A percentile compares a stretch with the other conserved stretches of the same genome.
phyloP scores from a whole-genome alignment of 2,888 invertebrate genomes.

The Drosophila niveifrons region DNA sequence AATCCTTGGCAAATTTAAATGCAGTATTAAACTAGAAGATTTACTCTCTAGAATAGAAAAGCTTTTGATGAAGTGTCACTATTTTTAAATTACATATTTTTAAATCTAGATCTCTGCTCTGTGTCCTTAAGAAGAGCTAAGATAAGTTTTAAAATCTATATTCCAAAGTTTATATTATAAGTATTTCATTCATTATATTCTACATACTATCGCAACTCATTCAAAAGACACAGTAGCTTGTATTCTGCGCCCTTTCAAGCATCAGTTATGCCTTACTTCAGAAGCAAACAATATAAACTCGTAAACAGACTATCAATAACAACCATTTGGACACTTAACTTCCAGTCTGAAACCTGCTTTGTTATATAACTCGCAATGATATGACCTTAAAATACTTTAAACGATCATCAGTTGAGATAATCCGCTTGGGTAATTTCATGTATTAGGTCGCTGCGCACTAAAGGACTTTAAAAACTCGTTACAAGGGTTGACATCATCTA shows the following conservation, averaged over 20 bases:
- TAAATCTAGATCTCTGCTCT: too few relatives aligned
- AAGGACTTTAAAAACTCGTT: constrained; percentile 49
- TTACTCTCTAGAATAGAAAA: not conserved
- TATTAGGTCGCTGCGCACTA: constrained; percentile 14
- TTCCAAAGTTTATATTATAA: too few relatives aligned
- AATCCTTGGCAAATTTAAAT: constrained; percentile 1
- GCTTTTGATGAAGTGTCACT: not conserved
- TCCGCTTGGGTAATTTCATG: constrained; percentile 45
- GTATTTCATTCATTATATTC: too few relatives aligned
- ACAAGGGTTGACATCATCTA: constrained; percentile 57
- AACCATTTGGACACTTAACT: constrained; percentile 17
- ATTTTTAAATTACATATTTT: not conserved
- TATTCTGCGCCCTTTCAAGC: not conserved
- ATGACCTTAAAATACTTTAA: constrained; percentile 18
- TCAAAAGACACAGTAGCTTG: not conserved
- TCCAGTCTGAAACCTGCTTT: constrained; percentile 14
- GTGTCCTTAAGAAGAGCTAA: too few relatives aligned
- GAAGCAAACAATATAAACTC: constrained; percentile 24
- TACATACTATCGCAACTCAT: not conserved
- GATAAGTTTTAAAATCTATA: too few relatives aligned
- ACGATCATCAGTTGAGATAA: constrained; percentile 64
- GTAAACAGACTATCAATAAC: constrained; percentile 27
- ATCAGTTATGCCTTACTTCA: too few relatives aligned
- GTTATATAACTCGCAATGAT: constrained; percentile 20
- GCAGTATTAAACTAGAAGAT: not conserved